Base-by-base conservation (phyloP, 2,797 vertebrate species). In the Sebastes matsubarae region DNA sequence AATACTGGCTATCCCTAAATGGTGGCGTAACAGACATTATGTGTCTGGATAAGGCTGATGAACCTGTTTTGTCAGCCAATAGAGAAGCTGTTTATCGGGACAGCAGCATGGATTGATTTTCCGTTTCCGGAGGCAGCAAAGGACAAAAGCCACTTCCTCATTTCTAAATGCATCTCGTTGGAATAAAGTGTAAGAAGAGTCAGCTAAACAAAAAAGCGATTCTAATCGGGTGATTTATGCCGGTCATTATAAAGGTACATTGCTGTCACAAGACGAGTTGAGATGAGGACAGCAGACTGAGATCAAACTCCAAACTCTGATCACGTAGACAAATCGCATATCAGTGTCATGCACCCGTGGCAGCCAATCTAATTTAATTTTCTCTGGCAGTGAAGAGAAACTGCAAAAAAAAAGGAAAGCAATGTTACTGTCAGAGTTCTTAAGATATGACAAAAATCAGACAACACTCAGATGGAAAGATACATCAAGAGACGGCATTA, bases 71-170 rank as follows among this genome's bases (percentile, higher is more conserved):
- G 63, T 20, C 12, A 81, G 64, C 38, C 8, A 18, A 89, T 68
- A 16, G 30, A 83, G 54, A 80, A 68, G 42, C 27, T 38, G 54
- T 89, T 87, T 75, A 72, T 75, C 34, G 1, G 68, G 59, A 86
- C 69, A 76, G 60, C 69, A 71, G 68, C 61, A 69, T 68, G 61
- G 81, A 89, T 85, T 63, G 84, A 90, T 86, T 85, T 88, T 76
- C 42, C 69, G 64, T 69, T 84, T 79, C 61, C 74, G 78, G 59
- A 70, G 72, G 57, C 50, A 55, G 30, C 18, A 80, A 52, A 88
- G 84, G 87, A 87, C 81, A 83, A 59, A 87, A 87, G 59, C 12
- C 67, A 78, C 75, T 70, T 82, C 74, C 69, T 66, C 18, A 76
- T 83, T 75, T 75, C 60, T 67, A 67, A 63, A 78, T 67, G 55